A percentile compares a stretch with the other conserved stretches of the same genome.
Evolutionary conservation across 92 coral and sea anemone genomes (phyloP).

Genomic region (Parazoanthus atlanticus): DNA sequence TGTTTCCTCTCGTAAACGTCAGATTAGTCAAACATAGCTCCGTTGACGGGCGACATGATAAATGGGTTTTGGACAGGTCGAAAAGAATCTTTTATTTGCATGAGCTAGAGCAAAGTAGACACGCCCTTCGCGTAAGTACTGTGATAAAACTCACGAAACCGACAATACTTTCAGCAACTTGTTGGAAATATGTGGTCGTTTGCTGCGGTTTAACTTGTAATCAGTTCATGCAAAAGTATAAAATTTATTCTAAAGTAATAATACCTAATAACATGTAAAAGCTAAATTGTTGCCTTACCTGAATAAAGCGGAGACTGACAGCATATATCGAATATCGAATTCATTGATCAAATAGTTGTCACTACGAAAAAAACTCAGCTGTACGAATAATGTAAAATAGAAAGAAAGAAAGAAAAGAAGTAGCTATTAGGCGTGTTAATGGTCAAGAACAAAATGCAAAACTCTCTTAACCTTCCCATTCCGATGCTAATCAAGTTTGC

Average conservation of each 20-base stretch:
- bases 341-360: background rate
- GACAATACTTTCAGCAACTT: too few species aligned
- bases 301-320: background rate
- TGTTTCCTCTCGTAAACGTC: background rate
- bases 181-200: background rate
- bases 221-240: background rate
- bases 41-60: background rate
- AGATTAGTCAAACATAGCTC: background rate
- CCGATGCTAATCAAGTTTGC: background rate
- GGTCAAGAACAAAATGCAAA: too few species aligned
- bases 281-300: background rate
- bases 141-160: background rate
- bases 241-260: too few species aligned
- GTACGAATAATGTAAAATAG: too few species aligned
- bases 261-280: background rate
- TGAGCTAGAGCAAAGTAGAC: background rate
- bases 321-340: background rate
- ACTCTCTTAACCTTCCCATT: background rate
- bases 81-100: background rate
- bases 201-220: background rate
- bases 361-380: background rate
- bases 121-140: background rate
- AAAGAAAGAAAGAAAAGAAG: too few species aligned
- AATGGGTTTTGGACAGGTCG: background rate
- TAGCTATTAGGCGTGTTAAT: too few species aligned